Evolutionary conservation across 2,888 invertebrate genomes (phyloP), one percentile per base, ranked within the genome.

Genomic region (Drosophila ustulata): DNA sequence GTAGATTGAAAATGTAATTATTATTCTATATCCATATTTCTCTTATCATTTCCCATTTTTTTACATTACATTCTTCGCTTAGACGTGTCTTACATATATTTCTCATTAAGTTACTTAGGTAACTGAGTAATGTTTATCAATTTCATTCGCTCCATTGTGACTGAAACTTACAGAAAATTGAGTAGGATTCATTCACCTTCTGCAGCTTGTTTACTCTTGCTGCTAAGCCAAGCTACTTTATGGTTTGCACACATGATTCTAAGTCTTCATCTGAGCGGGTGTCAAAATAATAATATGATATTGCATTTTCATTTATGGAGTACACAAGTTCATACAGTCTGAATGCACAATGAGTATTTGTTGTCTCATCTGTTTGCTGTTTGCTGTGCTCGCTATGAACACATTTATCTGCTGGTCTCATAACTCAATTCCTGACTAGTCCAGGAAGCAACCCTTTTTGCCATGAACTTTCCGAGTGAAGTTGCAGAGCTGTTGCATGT

Each of bases 361-460:
- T 8, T 23, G 55, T 26, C 57, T 58, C 67, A 71, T 76, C 77
- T 77, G 59, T 50, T 1, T 25, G 41, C 77, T 77, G 59, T 50
- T 1, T 18, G 41, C 25, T 50, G n/a, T 11, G 18, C 18, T 28
- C 34, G 23, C 26, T 45, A 32, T 55, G 65, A 65, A 52, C 70
- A 61, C 52, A 57, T 63, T 68, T 68, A 68, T 71, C 57, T 55
- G 46, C 52, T 57, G 34, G 50, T 59, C 61, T 73, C 69, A 78
- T 75, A 73, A 73, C 61, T 75, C 78, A 66, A 57, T 4, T 13
- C 47, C 37, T 37, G 45, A 52, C 46, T 47, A 56, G 77, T 57
- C 50, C 74, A 62, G 78, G 61, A 65, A 69, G 56, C 25, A 72
- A 68, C 68, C 78, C 78, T 73, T 69, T 67, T 61, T 64, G 47